Percentiles rank a stretch among this genome's conserved stretches.
These are phyloP conservation scores for Pseudotriccus pelzelni DNA, from an alignment of 2,797 vertebrate species.

Conservation along the genomic window DNA sequence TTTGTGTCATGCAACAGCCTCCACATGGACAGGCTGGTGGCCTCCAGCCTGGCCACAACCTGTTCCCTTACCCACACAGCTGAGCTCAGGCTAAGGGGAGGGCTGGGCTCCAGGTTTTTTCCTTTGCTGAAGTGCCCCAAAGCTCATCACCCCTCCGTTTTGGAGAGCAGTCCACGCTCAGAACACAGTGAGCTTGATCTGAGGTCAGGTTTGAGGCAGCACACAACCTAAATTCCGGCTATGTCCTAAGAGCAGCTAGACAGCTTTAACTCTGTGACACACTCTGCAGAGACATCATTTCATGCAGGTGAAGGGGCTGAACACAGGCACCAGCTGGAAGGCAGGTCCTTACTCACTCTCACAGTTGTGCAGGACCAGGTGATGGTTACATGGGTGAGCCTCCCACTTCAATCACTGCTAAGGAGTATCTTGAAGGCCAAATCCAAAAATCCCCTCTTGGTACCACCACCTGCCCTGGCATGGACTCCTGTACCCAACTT, in stretches of 20 bases:
- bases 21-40: neutral
- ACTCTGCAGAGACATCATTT: neutral
- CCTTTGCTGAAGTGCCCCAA: neutral
- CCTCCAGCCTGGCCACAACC: neutral
- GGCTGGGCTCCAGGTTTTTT: neutral
- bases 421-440: neutral
- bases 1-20: neutral
- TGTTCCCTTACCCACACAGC: accelerated
- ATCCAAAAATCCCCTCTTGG: neutral
- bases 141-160: neutral
- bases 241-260: neutral
- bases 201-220: neutral
- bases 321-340: neutral
- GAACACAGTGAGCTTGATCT: accelerated
- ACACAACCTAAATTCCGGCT: accelerated
- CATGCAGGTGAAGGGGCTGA: neutral
- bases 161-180: neutral
- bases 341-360: neutral
- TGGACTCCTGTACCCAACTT: accelerated
- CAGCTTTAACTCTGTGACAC: neutral
- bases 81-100: neutral
- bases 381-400: neutral
- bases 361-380: accelerated
- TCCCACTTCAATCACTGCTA: neutral
- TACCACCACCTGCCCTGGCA: neutral